Conservation (phyloP, 2,113 vertebrate species). For the Cranoglanis bouderius region DNA sequence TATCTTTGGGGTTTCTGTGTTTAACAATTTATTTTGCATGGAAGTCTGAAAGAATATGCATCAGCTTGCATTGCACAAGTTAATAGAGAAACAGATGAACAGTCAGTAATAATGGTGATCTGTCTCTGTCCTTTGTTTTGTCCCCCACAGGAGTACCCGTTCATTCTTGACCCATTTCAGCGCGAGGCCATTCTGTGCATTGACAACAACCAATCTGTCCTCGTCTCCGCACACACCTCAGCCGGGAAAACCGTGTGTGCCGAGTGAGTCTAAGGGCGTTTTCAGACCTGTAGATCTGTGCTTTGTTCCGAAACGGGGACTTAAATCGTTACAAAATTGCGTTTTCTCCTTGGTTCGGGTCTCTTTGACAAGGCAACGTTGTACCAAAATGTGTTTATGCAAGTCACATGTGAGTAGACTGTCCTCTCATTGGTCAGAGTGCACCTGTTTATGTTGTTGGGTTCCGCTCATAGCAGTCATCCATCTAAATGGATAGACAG, state of each 20-base stretch:
- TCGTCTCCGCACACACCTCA: slow-evolving; percentile 97
- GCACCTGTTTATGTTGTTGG: too few relatives aligned
- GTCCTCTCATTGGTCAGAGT: too few relatives aligned
- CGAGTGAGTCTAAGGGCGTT: slow-evolving; percentile 78
- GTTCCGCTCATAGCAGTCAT: too few relatives aligned
- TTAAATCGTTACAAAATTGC: too few relatives aligned
- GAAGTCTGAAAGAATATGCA: neutral
- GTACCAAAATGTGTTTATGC: too few relatives aligned
- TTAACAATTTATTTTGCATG: neutral
- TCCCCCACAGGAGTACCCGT: slow-evolving; percentile 88
- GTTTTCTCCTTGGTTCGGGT: too few relatives aligned
- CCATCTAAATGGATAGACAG: too few relatives aligned
- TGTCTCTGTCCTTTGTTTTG: neutral
- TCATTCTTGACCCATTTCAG: slow-evolving; percentile 95
- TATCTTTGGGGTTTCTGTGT: neutral
- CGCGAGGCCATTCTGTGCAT: slow-evolving; percentile 94
- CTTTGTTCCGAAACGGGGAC: too few relatives aligned
- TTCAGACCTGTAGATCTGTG: slow-evolving; percentile 41
- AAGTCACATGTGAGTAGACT: too few relatives aligned
- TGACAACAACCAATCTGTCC: slow-evolving; percentile 96
- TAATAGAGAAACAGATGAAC: neutral
- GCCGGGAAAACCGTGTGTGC: slow-evolving; percentile 99
- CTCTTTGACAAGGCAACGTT: too few relatives aligned
- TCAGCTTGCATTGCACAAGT: neutral
- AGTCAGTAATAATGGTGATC: neutral